Base-by-base conservation (phyloP, 2,888 invertebrate genomes). In the Eupithecia subumbrata region DNA sequence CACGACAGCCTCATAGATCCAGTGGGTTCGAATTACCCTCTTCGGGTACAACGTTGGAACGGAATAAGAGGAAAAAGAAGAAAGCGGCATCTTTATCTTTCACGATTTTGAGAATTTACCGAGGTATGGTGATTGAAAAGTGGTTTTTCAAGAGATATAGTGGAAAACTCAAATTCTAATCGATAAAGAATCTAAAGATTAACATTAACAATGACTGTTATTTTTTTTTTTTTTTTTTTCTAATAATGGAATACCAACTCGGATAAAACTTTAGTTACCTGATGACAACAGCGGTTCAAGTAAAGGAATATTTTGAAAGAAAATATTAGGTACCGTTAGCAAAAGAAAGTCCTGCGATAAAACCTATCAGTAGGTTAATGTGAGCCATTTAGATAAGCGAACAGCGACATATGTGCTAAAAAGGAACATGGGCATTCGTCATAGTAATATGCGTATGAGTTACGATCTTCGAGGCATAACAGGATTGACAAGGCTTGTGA, bases 21-120 rank as follows among this genome's bases (percentile, higher is more conserved):
- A 79, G 80, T 25, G 60, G 60, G 76, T 82, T 82, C 81, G 82
- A 83, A 82, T 83, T 82, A 83, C 82, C 75, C 45, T 74, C 72
- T 74, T 69, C 43, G 64, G 8, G 64, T 30, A 37, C n/a, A 67
- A n/a, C 37, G 40, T 25, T 60, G 5, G 34, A 22, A 34, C 34
- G 22, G 5, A 64, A 64, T 63, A 64, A 64, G 34, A 64, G 34
- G 16, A 34, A 64, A 34, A 64, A 30, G 64, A 16, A 64, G 12
- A 60, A 2, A 16, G 5, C 60, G 60, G 60, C 60, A 12, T 60
- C 60, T 60, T 60, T 25, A 60, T 60, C 22, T 60, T 60, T 14
- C 22, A 60, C 60, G 60, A 60, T 12, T 56, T 52, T 56, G 5
- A 60, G 25, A 25, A 25, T 3, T 60, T 25, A 60, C 22, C 12